A percentile compares a stretch with the other conserved stretches of the same genome.
These are phyloP conservation scores for Scaptomyza montana DNA, from an alignment of 1,140 invertebrate genomes.

Conservation along the genomic window DNA sequence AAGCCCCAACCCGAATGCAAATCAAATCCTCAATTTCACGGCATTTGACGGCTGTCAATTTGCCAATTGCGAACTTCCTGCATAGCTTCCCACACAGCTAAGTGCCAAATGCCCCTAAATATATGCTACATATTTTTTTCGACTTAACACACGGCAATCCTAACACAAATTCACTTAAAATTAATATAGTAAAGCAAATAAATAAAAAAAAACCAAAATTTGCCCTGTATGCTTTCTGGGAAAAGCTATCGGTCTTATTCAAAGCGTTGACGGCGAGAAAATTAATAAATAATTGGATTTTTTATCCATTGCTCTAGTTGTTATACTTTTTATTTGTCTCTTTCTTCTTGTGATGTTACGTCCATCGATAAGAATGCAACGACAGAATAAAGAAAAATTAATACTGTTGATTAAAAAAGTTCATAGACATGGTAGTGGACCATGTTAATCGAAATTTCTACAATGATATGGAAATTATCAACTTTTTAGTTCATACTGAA, in stretches of 20 bases:
- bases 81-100: not conserved
- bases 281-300: slow-evolving; percentile 75
- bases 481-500: not conserved
- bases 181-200: too few species aligned
- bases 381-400: too few species aligned
- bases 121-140: slow-evolving; percentile 16
- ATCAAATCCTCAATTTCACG: slow-evolving; percentile 12
- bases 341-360: not conserved
- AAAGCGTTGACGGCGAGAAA: slow-evolving; percentile 49
- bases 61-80: slow-evolving; percentile 1
- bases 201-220: not conserved
- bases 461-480: too few species aligned
- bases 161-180: too few species aligned
- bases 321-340: slow-evolving; percentile 4
- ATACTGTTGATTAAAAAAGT: not conserved
- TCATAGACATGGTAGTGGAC: too few species aligned
- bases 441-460: too few species aligned
- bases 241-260: slow-evolving; percentile 1
- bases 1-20: not conserved
- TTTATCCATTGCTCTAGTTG: not conserved
- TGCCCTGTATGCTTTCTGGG: not conserved
- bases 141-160: not conserved
- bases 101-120: slow-evolving; percentile 3
- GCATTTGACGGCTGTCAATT: slow-evolving; percentile 12
- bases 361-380: too few species aligned